Evolutionary conservation across 2,888 invertebrate species (phyloP), one percentile per base, ranked within the genome.

Genomic region (Tetropium fuscum): DNA sequence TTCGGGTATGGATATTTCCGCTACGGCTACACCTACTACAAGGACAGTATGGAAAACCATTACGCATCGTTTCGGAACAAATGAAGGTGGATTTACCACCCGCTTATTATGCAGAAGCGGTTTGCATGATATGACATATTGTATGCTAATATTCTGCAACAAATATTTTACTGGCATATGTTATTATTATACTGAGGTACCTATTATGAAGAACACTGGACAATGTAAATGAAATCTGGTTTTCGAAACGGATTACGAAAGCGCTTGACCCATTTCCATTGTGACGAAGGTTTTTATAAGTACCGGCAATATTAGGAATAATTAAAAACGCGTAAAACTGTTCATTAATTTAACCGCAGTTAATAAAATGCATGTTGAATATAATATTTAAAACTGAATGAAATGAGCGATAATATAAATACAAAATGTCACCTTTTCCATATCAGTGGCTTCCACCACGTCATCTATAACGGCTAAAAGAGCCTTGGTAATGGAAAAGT

Each of bases 71-170:
- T 48, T 56, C 47, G 13, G 38, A 51, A 62, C 51, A 63, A 56
- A 59, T 63, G 22, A 55, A 53, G 44, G 54, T 56, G 63, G 63
- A 59, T 56, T 63, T 63, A 59, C 63, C 63, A 47, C 41, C 32
- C 13, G 16, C 44, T 63, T 63, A 63, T 38, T 63, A 63, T 63
- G 55, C 63, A 38, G 47, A 13, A 18, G 19, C 22, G 7, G 48
- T 49, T 41, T 34, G 20, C n/a, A 32, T 38, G 40, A 49, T 59
- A 53, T 48, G 34, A 48, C 53, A 63, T 55, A 64, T 64, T 64
- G 64, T 64, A 64, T 64, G 64, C 61, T 59, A 64, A 56, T 56
- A 13, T 6, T n/a, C 19, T 2, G 34, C 16, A 36, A 40, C 36
- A 38, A 55, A 56, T 41, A 27, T 48, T 38, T 20, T 41, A 64